Base-by-base conservation (phyloP, 2,797 vertebrate species). In the Muraenolepis orangiensis region DNA sequence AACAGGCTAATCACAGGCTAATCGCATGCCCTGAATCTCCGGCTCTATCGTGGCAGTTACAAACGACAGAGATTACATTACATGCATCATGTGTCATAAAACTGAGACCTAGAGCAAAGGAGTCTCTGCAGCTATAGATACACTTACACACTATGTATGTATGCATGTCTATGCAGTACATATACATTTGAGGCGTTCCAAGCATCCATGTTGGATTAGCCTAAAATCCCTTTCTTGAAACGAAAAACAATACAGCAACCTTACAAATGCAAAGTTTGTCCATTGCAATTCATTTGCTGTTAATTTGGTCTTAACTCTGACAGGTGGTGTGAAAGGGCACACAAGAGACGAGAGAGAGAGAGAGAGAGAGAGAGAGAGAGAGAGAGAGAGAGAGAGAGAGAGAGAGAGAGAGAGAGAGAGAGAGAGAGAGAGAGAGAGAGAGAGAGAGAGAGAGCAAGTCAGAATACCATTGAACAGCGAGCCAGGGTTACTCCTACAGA, bases 401-500 rank as follows among this genome's bases (percentile, higher is more conserved):
- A 20, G 20, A 2, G 73, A 75, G 29, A 14, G 70, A 42, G 36
- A 28, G 30, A 61, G 3, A 67, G n/a, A 68, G 64, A 76, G 72
- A 79, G 69, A 31, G 61, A 71, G 76, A 81, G 73, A 71, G 31
- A 80, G 73, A 71, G 81, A 84, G 46, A 26, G 36, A 72, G 61
- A 64, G 61, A 23, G 3, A 11, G 11, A n/a, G 61, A 64, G 46
- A 57, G 46, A 57, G 13, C 13, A 57, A 66, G 71, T 38, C 75
- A 76, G 32, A 67, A 86, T 88, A 87, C 88, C 83, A 84, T 82
- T 74, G 81, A 84, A 84, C 82, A 79, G 66, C 82, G 80, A 32
- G 38, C 82, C 87, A 89, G 88, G 87, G 85, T 87, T n/a, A 75
- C 82, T 79, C 80, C 81, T 91, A 85, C 90, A 93, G 91, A 92